A percentile compares a stretch with the other conserved stretches of the same genome.
Evolutionary conservation across 2,797 vertebrate genomes (phyloP).

Genomic region (Onychomys leucogaster): DNA sequence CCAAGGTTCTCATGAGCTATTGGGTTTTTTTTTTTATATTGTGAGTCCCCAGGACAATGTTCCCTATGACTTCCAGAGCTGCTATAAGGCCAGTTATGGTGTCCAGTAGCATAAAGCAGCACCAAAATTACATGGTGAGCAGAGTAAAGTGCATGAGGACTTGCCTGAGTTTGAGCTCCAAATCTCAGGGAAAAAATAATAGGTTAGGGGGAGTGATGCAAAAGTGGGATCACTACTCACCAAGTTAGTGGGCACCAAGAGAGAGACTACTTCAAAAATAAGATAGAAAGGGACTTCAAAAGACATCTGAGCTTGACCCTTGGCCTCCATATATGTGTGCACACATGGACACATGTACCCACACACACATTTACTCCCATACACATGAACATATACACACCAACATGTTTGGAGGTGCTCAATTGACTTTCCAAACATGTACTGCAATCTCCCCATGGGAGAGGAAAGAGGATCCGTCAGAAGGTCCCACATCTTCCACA

Average conservation of each 20-base stretch:
- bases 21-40: neutral
- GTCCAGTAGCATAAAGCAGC: neutral
- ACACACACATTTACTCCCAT: no score
- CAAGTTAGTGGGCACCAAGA: neutral
- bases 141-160: neutral
- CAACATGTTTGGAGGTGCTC: neutral
- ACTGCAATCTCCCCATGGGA: conserved; percentile 16
- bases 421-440: conserved; percentile 61
- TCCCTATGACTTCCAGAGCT: neutral
- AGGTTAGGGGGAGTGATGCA: neutral
- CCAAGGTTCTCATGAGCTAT: neutral
- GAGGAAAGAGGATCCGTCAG: neutral
- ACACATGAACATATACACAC: neutral
- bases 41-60: neutral
- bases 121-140: neutral
- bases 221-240: neutral
- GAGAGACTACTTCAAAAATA: neutral
- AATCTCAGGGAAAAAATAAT: neutral
- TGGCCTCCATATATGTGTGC: neutral
- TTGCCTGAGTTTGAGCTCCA: neutral
- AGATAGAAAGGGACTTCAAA: neutral
- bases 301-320: neutral
- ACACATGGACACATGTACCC: neutral
- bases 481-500: neutral
- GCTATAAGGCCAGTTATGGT: neutral